Percentiles rank a stretch among this genome's conserved stretches.
These are phyloP conservation scores for Ceratina calcarata DNA, from an alignment of 1,140 invertebrate species.

Conservation along the genomic window DNA sequence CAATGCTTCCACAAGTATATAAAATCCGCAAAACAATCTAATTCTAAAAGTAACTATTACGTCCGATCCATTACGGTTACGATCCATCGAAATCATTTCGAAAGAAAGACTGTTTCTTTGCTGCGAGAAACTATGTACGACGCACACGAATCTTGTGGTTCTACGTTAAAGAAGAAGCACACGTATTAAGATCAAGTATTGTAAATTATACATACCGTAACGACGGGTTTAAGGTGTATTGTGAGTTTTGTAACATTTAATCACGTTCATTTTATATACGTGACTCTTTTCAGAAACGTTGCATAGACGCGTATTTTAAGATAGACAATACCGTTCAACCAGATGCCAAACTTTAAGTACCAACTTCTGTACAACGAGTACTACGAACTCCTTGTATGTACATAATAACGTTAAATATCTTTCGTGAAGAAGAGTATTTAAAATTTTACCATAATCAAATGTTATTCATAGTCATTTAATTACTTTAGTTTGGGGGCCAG, in stretches of 20 bases:
- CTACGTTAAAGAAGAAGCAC: not conserved
- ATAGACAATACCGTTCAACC: no score
- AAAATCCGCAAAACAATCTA: no score
- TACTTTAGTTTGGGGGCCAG: not conserved
- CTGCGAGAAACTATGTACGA: not conserved
- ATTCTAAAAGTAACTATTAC: no score
- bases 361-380: conserved; percentile 30
- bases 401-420: conserved; percentile 50
- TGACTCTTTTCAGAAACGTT: no score
- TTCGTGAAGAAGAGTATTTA: conserved; percentile 4
- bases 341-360: conserved; percentile 41
- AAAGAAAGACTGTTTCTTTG: not conserved
- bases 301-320: no score
- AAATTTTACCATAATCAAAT: conserved; percentile 41
- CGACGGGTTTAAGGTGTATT: conserved; percentile 38
- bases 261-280: no score
- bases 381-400: conserved; percentile 28
- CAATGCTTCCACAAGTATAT: no score
- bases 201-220: conserved; percentile 16
- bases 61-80: not conserved
- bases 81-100: not conserved
- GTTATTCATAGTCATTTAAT: conserved; percentile 28
- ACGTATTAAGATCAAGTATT: conserved; percentile 45
- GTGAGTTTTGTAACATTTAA: conserved; percentile 57
- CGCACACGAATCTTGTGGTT: conserved; percentile 16